phyloP scores from a whole-genome alignment of 2,113 vertebrate species.

The Equus quagga region DNA sequence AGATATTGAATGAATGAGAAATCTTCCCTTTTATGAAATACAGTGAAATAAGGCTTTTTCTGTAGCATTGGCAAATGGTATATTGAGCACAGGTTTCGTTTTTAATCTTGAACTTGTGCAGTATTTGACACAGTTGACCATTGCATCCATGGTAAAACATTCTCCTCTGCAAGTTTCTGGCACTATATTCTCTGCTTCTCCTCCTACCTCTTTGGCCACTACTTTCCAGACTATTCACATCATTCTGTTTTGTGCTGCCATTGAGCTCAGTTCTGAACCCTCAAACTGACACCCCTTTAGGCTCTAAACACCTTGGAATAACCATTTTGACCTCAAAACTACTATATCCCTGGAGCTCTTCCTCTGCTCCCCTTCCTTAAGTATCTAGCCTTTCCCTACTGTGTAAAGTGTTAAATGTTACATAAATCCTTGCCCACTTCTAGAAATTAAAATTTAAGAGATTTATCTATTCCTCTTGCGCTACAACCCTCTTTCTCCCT shows the following conservation, averaged over 20 bases:
- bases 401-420: not conserved
- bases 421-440: not conserved
- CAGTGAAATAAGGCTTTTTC: not conserved
- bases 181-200: too few relatives aligned
- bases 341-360: not conserved
- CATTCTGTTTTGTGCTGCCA: not conserved
- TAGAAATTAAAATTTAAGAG: not conserved
- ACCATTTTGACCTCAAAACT: not conserved
- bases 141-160: not conserved
- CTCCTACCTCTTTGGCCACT: not conserved
- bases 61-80: not conserved
- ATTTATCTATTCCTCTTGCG: not conserved
- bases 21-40: not conserved
- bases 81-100: not conserved
- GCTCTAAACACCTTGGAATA: not conserved
- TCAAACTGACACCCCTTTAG: not conserved
- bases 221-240: not conserved
- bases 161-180: not conserved
- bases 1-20: not conserved
- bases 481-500: rapidly evolving
- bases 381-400: not conserved
- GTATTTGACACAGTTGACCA: not conserved
- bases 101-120: not conserved
- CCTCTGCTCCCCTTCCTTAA: not conserved
- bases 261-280: not conserved